Percentiles rank a stretch among this genome's conserved stretches.
phyloP scores from a whole-genome alignment of 2,888 invertebrate genomes.

The Cryptus armator region DNA sequence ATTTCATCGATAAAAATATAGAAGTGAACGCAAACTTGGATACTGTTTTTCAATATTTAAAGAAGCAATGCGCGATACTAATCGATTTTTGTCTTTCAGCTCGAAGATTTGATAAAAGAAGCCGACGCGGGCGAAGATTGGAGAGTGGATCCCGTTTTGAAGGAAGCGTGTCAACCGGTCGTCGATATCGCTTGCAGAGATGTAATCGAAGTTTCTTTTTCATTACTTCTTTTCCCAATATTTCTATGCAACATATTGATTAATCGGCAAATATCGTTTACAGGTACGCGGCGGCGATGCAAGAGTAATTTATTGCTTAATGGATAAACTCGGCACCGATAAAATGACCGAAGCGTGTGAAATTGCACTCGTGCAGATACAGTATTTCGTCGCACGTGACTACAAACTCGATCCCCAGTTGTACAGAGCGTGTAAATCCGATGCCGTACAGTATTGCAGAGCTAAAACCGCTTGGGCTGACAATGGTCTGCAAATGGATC shows the following conservation, averaged over 20 bases:
- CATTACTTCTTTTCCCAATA: constrained; percentile 4
- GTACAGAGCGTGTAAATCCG: constrained; percentile 94
- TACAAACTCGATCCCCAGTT: constrained; percentile 96
- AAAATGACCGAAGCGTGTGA: constrained; percentile 96
- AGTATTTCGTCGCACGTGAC: constrained; percentile 98
- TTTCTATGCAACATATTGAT: neutral
- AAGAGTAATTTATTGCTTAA: constrained; percentile 95
- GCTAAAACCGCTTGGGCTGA: constrained; percentile 92
- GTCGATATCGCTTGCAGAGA: constrained; percentile 92
- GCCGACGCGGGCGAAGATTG: constrained; percentile 98
- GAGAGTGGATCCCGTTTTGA: constrained; percentile 96
- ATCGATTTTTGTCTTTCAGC: constrained; percentile 83
- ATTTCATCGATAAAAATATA: too few species aligned
- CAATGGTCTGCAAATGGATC: constrained; percentile 88
- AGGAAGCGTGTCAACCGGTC: constrained; percentile 94
- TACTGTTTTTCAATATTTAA: neutral
- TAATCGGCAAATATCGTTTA: constrained; percentile 43
- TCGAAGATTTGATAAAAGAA: constrained; percentile 93
- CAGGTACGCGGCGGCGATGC: constrained; percentile 91
- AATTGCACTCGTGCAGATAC: constrained; percentile 96
- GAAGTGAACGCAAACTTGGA: too few species aligned
- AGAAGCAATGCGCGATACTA: neutral
- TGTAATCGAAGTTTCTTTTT: constrained; percentile 73
- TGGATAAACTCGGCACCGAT: constrained; percentile 95
- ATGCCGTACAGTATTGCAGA: constrained; percentile 93